Conservation (phyloP, 2,113 vertebrate species). For the Gasterosteus aculeatus region DNA sequence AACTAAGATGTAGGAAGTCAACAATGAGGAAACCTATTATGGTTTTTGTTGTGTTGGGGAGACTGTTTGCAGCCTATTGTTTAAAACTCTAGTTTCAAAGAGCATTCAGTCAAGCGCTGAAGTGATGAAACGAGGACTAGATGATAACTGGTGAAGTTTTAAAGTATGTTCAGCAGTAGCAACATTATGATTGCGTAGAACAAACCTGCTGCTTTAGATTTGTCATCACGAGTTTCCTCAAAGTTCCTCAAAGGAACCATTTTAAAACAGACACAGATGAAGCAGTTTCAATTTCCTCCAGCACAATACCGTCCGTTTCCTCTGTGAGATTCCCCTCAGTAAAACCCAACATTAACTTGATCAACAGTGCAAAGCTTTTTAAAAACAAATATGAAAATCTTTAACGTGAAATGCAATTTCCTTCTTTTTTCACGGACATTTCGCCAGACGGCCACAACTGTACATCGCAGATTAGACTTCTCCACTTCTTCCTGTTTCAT, state of each 20-base stretch:
- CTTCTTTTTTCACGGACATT: constrained; percentile 54
- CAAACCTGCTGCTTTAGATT: constrained; percentile 22
- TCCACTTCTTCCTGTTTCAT: constrained; percentile 70
- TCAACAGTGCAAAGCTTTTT: constrained; percentile 18
- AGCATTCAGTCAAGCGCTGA: constrained; percentile 37
- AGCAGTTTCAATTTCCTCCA: constrained; percentile 37
- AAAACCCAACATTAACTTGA: constrained; percentile 39
- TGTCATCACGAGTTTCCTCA: constrained; percentile 23
- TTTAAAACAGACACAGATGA: constrained; percentile 38
- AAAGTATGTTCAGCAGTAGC: constrained; percentile 1
- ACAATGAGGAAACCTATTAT: constrained; percentile 66
- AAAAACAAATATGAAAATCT: constrained; percentile 45
- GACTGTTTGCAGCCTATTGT: constrained; percentile 52
- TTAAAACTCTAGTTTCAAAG: constrained; percentile 53
- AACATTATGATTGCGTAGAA: constrained; percentile 3
- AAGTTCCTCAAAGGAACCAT: constrained; percentile 17
- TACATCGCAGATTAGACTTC: constrained; percentile 68
- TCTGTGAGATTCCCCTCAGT: constrained; percentile 33
- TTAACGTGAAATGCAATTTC: constrained; percentile 54
- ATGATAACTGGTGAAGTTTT: constrained; percentile 12
- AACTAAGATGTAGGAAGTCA: constrained; percentile 60
- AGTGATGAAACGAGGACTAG: constrained; percentile 38
- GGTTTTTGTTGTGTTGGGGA: constrained; percentile 44
- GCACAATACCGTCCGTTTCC: not conserved
- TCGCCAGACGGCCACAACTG: constrained; percentile 54